Evolutionary conservation across 2,113 vertebrate species (phyloP), one percentile per base, ranked within the genome.

Genomic region (Sinosuthora webbiana): DNA sequence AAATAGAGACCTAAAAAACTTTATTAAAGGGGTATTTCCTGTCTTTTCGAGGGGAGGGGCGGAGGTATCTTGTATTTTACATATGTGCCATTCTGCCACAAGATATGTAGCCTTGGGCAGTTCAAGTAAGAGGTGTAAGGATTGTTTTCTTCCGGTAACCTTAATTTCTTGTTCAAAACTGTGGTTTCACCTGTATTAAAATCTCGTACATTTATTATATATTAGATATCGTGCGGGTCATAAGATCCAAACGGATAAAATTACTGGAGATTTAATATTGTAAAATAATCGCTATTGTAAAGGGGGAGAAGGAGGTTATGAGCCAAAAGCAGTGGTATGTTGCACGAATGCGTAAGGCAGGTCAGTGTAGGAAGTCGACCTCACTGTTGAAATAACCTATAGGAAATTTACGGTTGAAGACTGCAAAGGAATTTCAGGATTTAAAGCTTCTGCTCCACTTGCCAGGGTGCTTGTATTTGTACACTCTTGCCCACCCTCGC

Each of bases 391-490:
- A 97, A 97, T 95, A 97, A 97, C 95, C 94, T 92, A 93, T 97
- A 95, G 95, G 94, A 95, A 97, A 97, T 98, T 98, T 98, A 97
- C 93, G 96, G 97, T 98, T 98, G 97, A 96, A 97, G 97, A 96
- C 97, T 96, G 95, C 96, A 97, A 97, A 98, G 97, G 97, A 97
- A 98, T 98, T 94, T 96, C 96, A 96, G 97, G 95, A 85, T 95
- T 95, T 96, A 83, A 84, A 97, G 93, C 95, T 97, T 97, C 97
- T 97, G 96, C 96, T 96, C 95, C 90, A 93, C 77, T 97, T 96
- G 79, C 70, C 94, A 70, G 94, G 93, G 89, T 84, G 81, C 86
- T 92, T 83, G 70, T 28, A 69, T 75, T 95, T 87, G 86, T 87
- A 76, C 31, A 39, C 52, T 60, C 56, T 77, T 89, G 87, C 77